Base-by-base conservation (phyloP, 2,888 invertebrate species). In the Tortricodes alternella region DNA sequence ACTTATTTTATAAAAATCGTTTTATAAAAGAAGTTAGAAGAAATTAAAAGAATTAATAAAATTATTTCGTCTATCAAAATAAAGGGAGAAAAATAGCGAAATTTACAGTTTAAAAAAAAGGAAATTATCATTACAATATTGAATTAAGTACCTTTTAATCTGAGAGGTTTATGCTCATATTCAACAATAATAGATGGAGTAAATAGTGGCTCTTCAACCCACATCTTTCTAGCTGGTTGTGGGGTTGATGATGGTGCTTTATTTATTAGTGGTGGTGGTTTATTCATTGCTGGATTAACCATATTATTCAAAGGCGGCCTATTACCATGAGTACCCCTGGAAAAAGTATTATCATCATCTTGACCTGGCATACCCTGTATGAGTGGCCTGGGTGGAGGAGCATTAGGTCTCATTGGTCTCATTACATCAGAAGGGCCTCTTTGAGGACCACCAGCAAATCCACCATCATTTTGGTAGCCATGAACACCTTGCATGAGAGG, bases 131-230 rank as follows among this genome's bases (percentile, higher is more conserved):
- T 60, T 60, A 60, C 32, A 57, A 29, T 16, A 41, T 48, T 61
- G 60, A 71, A 68, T 90, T 91, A n/a, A n/a, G n/a, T n/a, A 93
- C 93, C 89, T 89, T 89, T 89, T 62, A 85, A 73, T 76, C 89
- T 81, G 37, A 91, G 76, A 60, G 93, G 85, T 76, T 92, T 93
- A 78, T 95, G 95, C 64, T 94, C 93, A 86, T 95, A 95, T 83
- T 95, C 94, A 67, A 94, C 92, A 62, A 95, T 92, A 70, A 93
- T 90, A 34, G 92, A 89, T 62, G 94, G 88, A 49, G 80, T 71
- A 61, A 90, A 85, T 67, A 93, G 79, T 59, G 90, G 90, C 62
- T 92, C 91, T 57, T 91, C 84, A 46, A 80, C 70, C 81, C 89
- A 88, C 60, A 80, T 71, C 58, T 63, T 74, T 16, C 62, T 53